phyloP scores from a whole-genome alignment of 2,888 invertebrate genomes.

The Melieria picta region DNA sequence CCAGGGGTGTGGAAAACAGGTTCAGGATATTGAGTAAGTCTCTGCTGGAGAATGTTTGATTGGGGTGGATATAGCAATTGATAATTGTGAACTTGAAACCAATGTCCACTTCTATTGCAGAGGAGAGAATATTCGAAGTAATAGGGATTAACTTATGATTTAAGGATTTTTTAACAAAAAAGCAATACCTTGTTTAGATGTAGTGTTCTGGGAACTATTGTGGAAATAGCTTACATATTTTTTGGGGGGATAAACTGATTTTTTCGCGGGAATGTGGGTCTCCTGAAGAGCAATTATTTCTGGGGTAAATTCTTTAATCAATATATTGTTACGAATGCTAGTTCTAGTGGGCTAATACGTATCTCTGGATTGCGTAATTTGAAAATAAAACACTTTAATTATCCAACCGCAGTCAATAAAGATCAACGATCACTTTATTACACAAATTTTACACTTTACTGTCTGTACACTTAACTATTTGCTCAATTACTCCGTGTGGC shows the following conservation, averaged over 20 bases:
- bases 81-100: constrained; percentile 9
- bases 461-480: no score
- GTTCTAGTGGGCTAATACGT: no score
- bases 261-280: not conserved
- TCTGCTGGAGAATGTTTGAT: not conserved
- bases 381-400: no score
- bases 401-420: no score
- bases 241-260: not conserved
- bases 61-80: constrained; percentile 24
- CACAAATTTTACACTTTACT: no score
- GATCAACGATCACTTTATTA: no score
- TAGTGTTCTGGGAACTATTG: constrained; percentile 10
- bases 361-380: no score
- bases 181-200: constrained; percentile 10
- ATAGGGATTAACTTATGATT: constrained; percentile 3
- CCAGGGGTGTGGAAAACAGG: not conserved
- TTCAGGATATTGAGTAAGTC: constrained; percentile 5
- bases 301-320: not conserved
- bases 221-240: constrained; percentile 2
- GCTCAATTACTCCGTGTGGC: no score
- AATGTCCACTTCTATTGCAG: constrained; percentile 10
- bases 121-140: constrained; percentile 5
- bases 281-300: not conserved
- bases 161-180: constrained; percentile 15
- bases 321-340: no score